phyloP scores from a whole-genome alignment of 2,797 vertebrate species.

The Pristis pectinata region DNA sequence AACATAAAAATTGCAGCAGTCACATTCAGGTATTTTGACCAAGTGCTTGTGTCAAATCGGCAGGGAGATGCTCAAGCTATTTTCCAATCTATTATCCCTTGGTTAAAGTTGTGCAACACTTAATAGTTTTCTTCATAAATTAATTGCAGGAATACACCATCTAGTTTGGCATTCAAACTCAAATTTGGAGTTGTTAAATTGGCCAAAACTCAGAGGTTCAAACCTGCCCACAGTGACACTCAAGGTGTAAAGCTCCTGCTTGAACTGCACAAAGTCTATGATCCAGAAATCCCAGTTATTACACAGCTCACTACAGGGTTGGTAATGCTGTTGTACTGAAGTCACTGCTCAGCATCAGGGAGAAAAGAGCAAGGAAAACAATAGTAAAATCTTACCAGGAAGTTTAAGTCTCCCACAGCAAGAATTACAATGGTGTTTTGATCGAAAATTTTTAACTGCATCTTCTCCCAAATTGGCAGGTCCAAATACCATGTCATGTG shows the following conservation, averaged over 20 bases:
- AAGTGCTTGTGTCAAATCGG: neutral
- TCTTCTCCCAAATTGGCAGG: slow-evolving; percentile 93
- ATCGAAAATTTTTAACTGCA: slow-evolving; percentile 90
- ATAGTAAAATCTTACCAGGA: slow-evolving; percentile 66
- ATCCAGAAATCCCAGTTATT: neutral
- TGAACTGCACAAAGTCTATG: too few relatives aligned
- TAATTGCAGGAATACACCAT: neutral
- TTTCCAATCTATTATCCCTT: neutral
- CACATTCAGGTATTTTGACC: neutral
- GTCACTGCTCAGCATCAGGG: too few relatives aligned
- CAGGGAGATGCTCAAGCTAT: neutral
- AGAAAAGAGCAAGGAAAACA: too few relatives aligned
- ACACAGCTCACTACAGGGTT: neutral
- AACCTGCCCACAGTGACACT: neutral
- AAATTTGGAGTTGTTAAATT: neutral
- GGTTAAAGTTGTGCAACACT: neutral
- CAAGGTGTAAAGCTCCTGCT: neutral
- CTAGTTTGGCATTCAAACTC: neutral
- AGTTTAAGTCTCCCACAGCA: slow-evolving; percentile 97
- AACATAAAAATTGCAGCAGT: neutral
- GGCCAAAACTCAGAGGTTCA: neutral
- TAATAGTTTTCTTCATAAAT: neutral
- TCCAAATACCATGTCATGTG: slow-evolving; percentile 93
- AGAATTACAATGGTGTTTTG: slow-evolving; percentile 94
- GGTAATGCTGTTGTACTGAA: neutral